Evolutionary conservation across 35 echinoderm and acorn worm genomes (phyloP), one percentile per base, ranked within the genome.

Genomic region (Lytechinus variegatus): DNA sequence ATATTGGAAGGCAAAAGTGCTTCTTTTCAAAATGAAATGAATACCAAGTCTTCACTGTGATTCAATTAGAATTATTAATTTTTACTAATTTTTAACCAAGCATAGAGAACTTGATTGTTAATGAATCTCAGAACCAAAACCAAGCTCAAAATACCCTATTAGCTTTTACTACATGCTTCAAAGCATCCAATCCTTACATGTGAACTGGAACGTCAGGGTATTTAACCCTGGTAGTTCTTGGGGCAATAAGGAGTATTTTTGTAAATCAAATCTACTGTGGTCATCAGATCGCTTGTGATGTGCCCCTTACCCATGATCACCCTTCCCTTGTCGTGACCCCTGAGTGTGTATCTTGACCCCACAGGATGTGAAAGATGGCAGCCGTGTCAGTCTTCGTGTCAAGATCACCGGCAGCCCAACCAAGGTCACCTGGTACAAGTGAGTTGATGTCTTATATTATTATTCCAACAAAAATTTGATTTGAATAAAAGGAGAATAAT

Each of bases 361-460:
- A 10, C 86, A 99, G 98, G 96, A 97, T 95, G 95, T 98, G 21
- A 94, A 96, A 88, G 97, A 98, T 95, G 98, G 98, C 52, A 96
- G 97, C 44, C 29, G n/a, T 16, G 96, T 97, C 10, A 91, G 52
- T 5, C 95, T 99, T 56, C 28, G 97, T 33, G 95, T 95, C 89
- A 95, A 95, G 27, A 94, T 99, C 28, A 87, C 87, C 4, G 96
- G 97, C 19, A 96, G 95, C 16, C 91, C 94, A 6, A 92, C 92
- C 28, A 94, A 96, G 86, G 95, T 96, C 86, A 96, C 54, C 54
- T 99, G 98, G 98, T 94, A 93, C 86, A 97, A 95, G 98, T 99
- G 95, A 61, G 98, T 97, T 5, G 6, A 54, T 90, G 28, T 90
- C 19, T 79, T 7, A 16, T 79, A 8, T 24, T 44, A 44, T 44